A percentile compares a stretch with the other conserved stretches of the same genome.
Conservation (phyloP, 2,888 invertebrate genomes). For the Agrotis segetum region DNA sequence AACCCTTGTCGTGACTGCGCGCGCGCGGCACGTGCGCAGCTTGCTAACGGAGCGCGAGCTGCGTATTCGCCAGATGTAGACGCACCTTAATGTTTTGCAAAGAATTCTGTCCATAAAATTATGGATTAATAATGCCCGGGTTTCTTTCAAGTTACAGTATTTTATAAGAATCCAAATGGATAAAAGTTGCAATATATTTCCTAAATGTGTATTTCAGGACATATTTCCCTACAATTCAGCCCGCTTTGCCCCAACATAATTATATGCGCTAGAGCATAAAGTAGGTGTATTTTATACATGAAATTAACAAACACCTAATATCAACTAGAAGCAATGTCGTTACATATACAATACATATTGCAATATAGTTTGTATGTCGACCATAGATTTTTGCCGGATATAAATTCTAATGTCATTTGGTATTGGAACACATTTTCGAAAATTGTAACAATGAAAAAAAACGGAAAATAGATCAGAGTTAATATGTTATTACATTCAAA, state of each 20-base stretch:
- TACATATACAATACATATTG: constrained; percentile 57
- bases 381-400: constrained; percentile 2
- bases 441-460: background rate
- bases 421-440: background rate
- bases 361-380: constrained; percentile 55
- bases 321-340: constrained; percentile 61
- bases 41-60: too few relatives aligned
- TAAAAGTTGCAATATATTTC: background rate
- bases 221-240: background rate
- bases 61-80: too few relatives aligned
- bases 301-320: constrained; percentile 62
- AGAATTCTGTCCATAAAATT: too few relatives aligned
- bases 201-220: background rate
- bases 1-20: too few relatives aligned
- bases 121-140: background rate
- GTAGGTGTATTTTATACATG: constrained; percentile 59
- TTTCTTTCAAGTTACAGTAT: background rate
- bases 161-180: background rate
- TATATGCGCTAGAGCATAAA: constrained; percentile 26
- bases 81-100: background rate
- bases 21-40: too few relatives aligned
- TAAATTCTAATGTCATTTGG: background rate
- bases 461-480: too few relatives aligned
- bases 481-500: too few relatives aligned
- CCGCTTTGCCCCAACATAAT: background rate